Conservation (phyloP, 2,888 invertebrate genomes). For the Tromatobia lineatoria region DNA sequence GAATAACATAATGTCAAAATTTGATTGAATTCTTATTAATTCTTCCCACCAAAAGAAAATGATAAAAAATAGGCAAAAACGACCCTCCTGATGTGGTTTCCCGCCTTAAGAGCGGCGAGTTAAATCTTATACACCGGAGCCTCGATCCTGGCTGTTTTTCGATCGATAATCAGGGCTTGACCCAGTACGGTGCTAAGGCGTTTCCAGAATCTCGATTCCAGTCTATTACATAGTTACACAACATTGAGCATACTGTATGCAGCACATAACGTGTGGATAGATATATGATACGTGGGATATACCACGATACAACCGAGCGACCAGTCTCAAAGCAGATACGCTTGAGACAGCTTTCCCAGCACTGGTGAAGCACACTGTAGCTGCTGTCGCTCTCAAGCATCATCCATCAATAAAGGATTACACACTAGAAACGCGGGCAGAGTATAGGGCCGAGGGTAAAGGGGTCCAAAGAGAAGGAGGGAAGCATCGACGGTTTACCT, state of each 20-base stretch:
- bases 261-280: neutral
- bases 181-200: slow-evolving; percentile 23
- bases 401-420: slow-evolving; percentile 71
- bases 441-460: neutral
- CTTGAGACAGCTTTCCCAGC: slow-evolving; percentile 51
- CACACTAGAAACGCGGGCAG: slow-evolving; percentile 53
- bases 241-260: neutral
- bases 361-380: slow-evolving; percentile 43
- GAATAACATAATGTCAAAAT: too few species aligned
- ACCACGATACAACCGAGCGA: slow-evolving; percentile 30
- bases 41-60: too few species aligned
- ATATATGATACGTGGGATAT: slow-evolving; percentile 37
- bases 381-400: slow-evolving; percentile 68
- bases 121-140: neutral
- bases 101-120: neutral
- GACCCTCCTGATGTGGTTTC: too few species aligned
- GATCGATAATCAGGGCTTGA: slow-evolving; percentile 30
- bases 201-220: slow-evolving; percentile 31
- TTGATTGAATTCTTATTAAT: too few species aligned
- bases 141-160: neutral
- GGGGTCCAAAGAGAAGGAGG: neutral
- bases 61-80: too few species aligned
- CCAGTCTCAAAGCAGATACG: slow-evolving; percentile 59
- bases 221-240: slow-evolving; percentile 30
- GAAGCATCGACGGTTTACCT: slow-evolving; percentile 54